Conservation (phyloP, 1,140 invertebrate genomes). For the Cylas formicarius region DNA sequence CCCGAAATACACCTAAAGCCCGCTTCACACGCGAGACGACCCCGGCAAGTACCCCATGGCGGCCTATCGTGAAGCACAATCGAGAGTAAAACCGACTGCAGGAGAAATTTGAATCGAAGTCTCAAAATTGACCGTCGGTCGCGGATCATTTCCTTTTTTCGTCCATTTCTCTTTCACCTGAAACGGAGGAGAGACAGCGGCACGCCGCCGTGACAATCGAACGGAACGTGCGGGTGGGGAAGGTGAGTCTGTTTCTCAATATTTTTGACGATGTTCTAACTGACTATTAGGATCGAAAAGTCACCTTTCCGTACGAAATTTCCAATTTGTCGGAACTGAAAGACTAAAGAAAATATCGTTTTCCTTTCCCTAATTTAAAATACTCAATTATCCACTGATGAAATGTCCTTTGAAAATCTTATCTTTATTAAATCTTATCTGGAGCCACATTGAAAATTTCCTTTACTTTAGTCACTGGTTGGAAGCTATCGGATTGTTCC, state of each 20-base stretch:
- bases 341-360: too few species aligned
- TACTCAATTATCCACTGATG: too few species aligned
- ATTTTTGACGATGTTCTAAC: neutral
- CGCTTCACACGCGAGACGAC: neutral
- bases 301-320: too few species aligned
- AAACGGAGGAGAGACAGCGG: slow-evolving; percentile 1
- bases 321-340: too few species aligned
- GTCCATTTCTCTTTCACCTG: slow-evolving; percentile 29
- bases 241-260: neutral
- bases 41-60: neutral
- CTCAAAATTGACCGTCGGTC: slow-evolving; percentile 15
- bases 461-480: too few species aligned
- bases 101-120: slow-evolving; percentile 17
- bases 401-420: too few species aligned
- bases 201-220: neutral
- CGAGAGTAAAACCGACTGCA: slow-evolving; percentile 21
- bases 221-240: neutral
- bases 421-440: too few species aligned
- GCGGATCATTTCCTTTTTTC: slow-evolving; percentile 21
- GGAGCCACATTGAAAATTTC: too few species aligned
- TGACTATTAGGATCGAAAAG: too few species aligned
- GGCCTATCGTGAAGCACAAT: slow-evolving; percentile 4
- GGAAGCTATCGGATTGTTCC: too few species aligned
- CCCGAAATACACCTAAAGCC: too few species aligned
- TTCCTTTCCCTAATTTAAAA: too few species aligned